These are phyloP conservation scores for Drosophila parvula DNA, from an alignment of 1,140 invertebrate genomes.

Conservation along the genomic window DNA sequence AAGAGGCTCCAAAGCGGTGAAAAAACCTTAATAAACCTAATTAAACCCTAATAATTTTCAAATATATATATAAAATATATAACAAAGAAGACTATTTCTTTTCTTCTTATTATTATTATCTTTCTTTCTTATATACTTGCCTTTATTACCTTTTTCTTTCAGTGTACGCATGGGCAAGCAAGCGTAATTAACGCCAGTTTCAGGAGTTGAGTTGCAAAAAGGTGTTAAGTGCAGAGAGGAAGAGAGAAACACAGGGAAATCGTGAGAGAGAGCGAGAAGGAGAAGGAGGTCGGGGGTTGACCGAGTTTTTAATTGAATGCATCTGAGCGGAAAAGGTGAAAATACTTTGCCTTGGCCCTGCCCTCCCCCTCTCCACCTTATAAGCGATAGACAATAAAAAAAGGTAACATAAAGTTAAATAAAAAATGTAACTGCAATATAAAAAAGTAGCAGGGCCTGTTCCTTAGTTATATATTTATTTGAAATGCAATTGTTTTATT, in stretches of 20 bases:
- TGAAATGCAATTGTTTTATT: too few species aligned
- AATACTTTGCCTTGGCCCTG: conserved; percentile 41
- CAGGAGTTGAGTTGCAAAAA: conserved; percentile 27
- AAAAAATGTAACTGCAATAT: not conserved
- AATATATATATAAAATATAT: too few species aligned
- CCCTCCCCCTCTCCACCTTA: not conserved
- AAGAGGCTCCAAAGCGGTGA: too few species aligned
- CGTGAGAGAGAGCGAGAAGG: not conserved
- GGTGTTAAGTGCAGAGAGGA: conserved; percentile 26
- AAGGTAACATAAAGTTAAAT: conserved; percentile 1
- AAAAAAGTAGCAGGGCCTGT: not conserved
- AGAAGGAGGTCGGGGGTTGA: conserved; percentile 12
- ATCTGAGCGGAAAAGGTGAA: conserved; percentile 76
- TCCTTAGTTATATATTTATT: too few species aligned
- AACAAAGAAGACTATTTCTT: too few species aligned
- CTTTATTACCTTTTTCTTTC: not conserved
- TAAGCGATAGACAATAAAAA: not conserved
- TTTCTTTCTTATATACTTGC: too few species aligned
- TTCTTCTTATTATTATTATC: too few species aligned
- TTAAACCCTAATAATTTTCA: too few species aligned
- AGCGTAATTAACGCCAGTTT: conserved; percentile 63
- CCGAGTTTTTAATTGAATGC: conserved; percentile 79
- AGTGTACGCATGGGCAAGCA: conserved; percentile 43
- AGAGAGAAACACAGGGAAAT: not conserved
- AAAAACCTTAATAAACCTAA: too few species aligned